A percentile compares a stretch with the other conserved stretches of the same genome.
Evolutionary conservation across 2,888 invertebrate genomes (phyloP).

Genomic region (Tortrix viridana): DNA sequence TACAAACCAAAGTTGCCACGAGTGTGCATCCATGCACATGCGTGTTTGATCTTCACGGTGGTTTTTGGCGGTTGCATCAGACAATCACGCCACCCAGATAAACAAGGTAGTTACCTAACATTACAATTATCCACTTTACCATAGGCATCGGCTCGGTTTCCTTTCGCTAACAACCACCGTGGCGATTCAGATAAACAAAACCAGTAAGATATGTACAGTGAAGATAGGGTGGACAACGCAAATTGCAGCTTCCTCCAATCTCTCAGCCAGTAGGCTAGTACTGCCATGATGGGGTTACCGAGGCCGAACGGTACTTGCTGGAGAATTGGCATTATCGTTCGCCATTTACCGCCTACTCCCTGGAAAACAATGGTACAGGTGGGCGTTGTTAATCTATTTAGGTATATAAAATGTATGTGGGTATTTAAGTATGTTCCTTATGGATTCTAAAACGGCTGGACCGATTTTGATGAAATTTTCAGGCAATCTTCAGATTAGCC

Average conservation of each 20-base stretch:
- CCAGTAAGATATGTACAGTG: slow-evolving; percentile 74
- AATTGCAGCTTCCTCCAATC: slow-evolving; percentile 86
- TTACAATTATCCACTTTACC: slow-evolving; percentile 51
- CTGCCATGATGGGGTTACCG: slow-evolving; percentile 84
- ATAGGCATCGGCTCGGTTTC: slow-evolving; percentile 76
- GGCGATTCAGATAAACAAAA: slow-evolving; percentile 86
- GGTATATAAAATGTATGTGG: no score
- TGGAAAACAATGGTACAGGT: slow-evolving; percentile 45
- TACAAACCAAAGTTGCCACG: no score
- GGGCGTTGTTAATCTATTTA: no score
- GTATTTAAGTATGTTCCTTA: no score
- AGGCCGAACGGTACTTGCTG: slow-evolving; percentile 86
- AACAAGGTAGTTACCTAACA: no score
- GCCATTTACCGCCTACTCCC: slow-evolving; percentile 85
- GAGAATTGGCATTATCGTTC: slow-evolving; percentile 85
- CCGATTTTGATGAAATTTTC: no score
- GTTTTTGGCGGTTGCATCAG: no score
- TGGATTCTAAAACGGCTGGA: no score
- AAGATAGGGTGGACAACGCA: slow-evolving; percentile 77
- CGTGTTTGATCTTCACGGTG: no score
- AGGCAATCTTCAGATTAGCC: no score
- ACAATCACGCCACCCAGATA: no score
- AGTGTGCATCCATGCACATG: no score
- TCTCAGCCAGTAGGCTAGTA: slow-evolving; percentile 81
- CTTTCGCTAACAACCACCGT: slow-evolving; percentile 85